Conservation (phyloP, 2,888 invertebrate species). For the Lithosia quadra region DNA sequence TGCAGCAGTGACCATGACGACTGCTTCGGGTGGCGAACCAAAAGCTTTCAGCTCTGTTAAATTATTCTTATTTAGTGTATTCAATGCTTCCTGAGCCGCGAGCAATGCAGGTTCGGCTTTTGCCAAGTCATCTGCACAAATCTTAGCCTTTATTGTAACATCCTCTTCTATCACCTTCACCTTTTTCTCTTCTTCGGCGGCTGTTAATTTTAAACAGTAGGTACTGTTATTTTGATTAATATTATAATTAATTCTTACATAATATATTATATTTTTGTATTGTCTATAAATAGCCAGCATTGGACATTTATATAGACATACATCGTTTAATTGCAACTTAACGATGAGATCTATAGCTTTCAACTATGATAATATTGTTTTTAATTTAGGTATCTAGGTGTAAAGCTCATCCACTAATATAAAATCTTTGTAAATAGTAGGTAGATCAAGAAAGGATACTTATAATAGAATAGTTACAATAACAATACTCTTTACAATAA, state of each 20-base stretch:
- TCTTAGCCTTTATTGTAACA: conserved; percentile 93
- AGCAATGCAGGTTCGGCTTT: conserved; percentile 96
- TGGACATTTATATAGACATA: too few relatives aligned
- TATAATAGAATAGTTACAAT: neutral
- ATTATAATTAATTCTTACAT: too few relatives aligned
- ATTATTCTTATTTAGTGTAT: conserved; percentile 97
- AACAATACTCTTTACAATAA: neutral
- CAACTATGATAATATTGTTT: neutral
- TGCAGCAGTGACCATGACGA: conserved; percentile 94
- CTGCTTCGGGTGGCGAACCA: conserved; percentile 95
- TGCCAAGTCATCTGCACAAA: conserved; percentile 95
- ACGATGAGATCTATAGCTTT: neutral
- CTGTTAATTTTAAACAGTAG: conserved; percentile 60
- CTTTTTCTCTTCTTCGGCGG: conserved; percentile 95
- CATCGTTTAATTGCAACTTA: neutral
- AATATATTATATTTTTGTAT: neutral
- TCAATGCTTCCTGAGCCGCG: conserved; percentile 96
- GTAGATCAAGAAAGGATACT: neutral
- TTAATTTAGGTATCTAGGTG: neutral
- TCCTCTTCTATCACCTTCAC: conserved; percentile 96
- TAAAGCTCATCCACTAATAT: neutral
- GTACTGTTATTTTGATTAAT: neutral
- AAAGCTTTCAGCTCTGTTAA: conserved; percentile 98
- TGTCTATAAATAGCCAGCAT: neutral
- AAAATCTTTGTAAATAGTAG: too few relatives aligned